phyloP scores from a whole-genome alignment of 2,888 invertebrate species.

The Andrena camellia region DNA sequence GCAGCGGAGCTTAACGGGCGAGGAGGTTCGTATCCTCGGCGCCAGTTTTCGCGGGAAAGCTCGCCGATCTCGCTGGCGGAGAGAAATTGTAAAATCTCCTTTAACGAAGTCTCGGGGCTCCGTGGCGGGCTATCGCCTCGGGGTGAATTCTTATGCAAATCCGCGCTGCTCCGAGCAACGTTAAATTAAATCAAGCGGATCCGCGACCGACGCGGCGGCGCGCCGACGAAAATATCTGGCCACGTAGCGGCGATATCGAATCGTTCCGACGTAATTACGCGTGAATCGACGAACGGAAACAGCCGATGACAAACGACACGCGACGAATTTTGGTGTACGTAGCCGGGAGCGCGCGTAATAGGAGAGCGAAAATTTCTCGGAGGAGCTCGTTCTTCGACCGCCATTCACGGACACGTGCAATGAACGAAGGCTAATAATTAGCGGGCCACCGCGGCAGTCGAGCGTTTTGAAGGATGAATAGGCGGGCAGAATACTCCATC shows the following conservation, averaged over 20 bases:
- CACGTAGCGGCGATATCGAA: background rate
- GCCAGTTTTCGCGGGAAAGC: conserved; percentile 34
- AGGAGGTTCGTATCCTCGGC: conserved; percentile 11
- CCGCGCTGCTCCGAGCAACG: conserved; percentile 51
- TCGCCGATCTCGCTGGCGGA: conserved; percentile 36
- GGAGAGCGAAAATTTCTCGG: conserved; percentile 24
- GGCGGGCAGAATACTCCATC: conserved; percentile 71
- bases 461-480: conserved; percentile 70
- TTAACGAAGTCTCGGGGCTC: conserved; percentile 56
- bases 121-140: conserved; percentile 46
- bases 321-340: too few species aligned
- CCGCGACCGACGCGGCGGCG: conserved; percentile 22
- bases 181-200: conserved; percentile 69
- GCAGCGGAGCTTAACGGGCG: conserved; percentile 7
- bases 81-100: conserved; percentile 59
- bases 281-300: background rate
- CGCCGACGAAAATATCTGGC: conserved; percentile 23
- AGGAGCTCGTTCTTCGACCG: conserved; percentile 41
- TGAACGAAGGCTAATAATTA: conserved; percentile 68
- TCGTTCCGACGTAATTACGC: background rate
- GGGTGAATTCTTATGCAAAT: conserved; percentile 68
- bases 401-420: conserved; percentile 53
- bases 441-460: conserved; percentile 53
- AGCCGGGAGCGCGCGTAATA: background rate
- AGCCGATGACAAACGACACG: background rate